Percentiles rank a stretch among this genome's conserved stretches.
phyloP scores from a whole-genome alignment of 2,113 vertebrate species.

The Zosterops hypoxanthus region DNA sequence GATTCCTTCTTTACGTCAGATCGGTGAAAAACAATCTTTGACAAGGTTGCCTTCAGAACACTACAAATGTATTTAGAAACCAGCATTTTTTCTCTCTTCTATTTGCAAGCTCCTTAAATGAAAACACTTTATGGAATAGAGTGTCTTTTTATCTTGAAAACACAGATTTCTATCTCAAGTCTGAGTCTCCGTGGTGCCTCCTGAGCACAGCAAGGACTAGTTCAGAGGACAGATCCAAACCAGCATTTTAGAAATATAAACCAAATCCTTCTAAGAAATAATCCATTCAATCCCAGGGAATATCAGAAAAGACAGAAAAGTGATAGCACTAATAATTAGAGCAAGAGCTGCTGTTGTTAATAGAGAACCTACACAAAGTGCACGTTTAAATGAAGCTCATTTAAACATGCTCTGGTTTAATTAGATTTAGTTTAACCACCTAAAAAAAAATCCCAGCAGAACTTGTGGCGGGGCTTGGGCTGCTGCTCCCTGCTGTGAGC shows the following conservation, averaged over 20 bases:
- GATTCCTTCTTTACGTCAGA: neutral
- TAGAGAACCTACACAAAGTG: neutral
- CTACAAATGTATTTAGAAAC: neutral
- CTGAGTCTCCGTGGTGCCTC: neutral
- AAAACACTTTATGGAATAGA: neutral
- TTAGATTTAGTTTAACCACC: conserved; percentile 67
- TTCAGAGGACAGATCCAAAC: neutral
- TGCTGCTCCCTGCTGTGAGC: conserved; percentile 47
- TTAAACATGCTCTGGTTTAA: conserved; percentile 64
- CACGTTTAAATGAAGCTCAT: conserved; percentile 52
- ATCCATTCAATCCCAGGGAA: neutral
- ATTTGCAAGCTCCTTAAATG: neutral
- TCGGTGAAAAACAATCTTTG: neutral
- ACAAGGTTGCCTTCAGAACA: neutral
- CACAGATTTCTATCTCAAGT: neutral
- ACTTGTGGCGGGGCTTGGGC: conserved; percentile 15
- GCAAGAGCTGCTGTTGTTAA: neutral
- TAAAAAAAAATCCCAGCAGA: conserved; percentile 55
- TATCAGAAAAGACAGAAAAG: neutral
- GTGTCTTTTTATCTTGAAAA: neutral
- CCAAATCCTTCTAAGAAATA: neutral
- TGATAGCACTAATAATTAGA: neutral
- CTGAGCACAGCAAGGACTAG: neutral
- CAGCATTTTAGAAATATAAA: neutral
- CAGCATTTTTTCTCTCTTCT: neutral